A percentile compares a stretch with the other conserved stretches of the same genome.
phyloP scores from a whole-genome alignment of 1,140 invertebrate genomes.

The Cryptotermes secundus region DNA sequence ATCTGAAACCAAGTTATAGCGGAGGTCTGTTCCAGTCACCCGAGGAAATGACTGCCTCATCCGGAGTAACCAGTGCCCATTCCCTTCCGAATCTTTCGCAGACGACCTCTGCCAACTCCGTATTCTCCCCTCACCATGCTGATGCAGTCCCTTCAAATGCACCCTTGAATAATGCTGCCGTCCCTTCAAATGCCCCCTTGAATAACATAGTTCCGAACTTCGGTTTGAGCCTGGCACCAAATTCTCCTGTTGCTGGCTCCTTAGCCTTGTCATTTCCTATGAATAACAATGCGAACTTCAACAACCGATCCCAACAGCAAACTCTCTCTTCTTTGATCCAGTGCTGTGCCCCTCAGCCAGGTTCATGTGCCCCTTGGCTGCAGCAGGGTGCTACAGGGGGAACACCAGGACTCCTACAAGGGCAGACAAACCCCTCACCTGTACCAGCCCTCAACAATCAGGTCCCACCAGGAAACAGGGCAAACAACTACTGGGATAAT shows the following conservation, averaged over 20 bases:
- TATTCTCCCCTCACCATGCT: background rate
- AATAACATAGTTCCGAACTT: background rate
- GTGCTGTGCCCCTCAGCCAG: constrained; percentile 31
- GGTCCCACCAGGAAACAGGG: constrained; percentile 80
- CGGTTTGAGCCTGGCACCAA: background rate
- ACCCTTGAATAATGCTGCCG: background rate
- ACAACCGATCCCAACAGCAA: constrained; percentile 27
- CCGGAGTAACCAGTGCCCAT: constrained; percentile 31
- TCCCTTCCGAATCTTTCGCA: constrained; percentile 33
- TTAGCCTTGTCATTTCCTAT: background rate
- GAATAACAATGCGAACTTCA: constrained; percentile 19
- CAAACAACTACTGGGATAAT: constrained; percentile 92
- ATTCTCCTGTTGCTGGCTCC: background rate
- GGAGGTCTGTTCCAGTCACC: constrained; percentile 22
- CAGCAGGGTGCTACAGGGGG: constrained; percentile 22
- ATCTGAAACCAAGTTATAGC: constrained; percentile 8
- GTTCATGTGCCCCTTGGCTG: constrained; percentile 28
- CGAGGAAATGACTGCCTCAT: constrained; percentile 16
- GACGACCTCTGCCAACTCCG: constrained; percentile 2
- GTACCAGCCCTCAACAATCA: constrained; percentile 72
- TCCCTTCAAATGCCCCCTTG: background rate
- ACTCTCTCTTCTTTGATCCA: constrained; percentile 31
- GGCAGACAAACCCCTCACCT: constrained; percentile 18
- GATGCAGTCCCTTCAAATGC: background rate
- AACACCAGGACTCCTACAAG: constrained; percentile 14